These are phyloP conservation scores for Acrobasis repandana DNA, from an alignment of 2,888 invertebrate genomes.

Conservation along the genomic window DNA sequence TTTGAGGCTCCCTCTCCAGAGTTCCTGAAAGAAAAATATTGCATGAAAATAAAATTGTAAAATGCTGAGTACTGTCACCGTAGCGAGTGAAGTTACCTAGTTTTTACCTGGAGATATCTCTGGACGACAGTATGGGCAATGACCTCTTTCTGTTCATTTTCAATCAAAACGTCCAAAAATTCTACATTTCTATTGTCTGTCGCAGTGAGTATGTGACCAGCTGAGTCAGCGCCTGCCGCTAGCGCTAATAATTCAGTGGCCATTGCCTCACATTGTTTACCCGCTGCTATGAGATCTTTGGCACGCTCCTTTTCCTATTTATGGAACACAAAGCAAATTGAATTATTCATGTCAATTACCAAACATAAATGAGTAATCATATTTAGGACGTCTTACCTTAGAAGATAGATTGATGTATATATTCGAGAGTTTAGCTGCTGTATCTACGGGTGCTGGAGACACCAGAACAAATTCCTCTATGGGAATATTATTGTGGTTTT, in stretches of 20 bases:
- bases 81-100: constrained; percentile 76
- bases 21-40: constrained; percentile 86
- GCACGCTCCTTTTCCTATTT: constrained; percentile 97
- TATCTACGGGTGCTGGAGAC: constrained; percentile 99
- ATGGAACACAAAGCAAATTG: constrained; percentile 37
- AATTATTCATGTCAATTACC: constrained; percentile 31
- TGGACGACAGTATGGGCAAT: constrained; percentile 99
- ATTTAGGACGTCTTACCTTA: constrained; percentile 79
- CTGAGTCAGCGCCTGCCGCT: constrained; percentile 96
- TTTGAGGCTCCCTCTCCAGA: constrained; percentile 98
- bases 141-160: constrained; percentile 99
- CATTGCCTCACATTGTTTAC: constrained; percentile 98
- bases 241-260: constrained; percentile 97
- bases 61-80: constrained; percentile 25
- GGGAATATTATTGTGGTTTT: constrained; percentile 96
- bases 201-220: constrained; percentile 96
- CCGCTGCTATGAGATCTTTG: constrained; percentile 97
- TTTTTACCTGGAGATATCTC: constrained; percentile 95
- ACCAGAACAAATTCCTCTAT: constrained; percentile 98
- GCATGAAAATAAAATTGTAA: constrained; percentile 17
- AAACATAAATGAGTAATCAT: constrained; percentile 25
- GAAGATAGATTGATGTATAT: constrained; percentile 94
- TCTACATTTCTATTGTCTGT: constrained; percentile 97
- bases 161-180: constrained; percentile 97
- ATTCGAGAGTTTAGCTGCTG: constrained; percentile 98